phyloP scores from a whole-genome alignment of 2,888 invertebrate genomes.

The Rhodophaea formosa region DNA sequence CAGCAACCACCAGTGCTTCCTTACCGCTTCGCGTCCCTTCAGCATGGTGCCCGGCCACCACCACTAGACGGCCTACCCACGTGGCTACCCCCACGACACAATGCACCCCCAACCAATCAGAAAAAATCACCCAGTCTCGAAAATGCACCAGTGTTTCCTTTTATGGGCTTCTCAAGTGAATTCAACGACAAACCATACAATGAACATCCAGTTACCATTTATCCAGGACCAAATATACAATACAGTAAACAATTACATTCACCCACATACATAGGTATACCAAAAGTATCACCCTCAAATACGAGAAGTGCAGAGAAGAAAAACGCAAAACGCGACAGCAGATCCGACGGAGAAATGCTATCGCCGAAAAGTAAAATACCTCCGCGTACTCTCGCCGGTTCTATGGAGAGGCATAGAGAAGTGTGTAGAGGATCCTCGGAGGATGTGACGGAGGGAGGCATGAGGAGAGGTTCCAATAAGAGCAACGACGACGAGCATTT shows the following conservation, averaged over 20 bases:
- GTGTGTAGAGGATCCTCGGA: slow-evolving; percentile 85
- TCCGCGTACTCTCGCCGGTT: slow-evolving; percentile 86
- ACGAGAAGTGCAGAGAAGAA: slow-evolving; percentile 62
- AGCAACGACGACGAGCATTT: slow-evolving; percentile 82
- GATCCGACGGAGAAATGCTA: slow-evolving; percentile 69
- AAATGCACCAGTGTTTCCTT: slow-evolving; percentile 69
- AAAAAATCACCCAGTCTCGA: slow-evolving; percentile 71
- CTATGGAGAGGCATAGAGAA: slow-evolving; percentile 89
- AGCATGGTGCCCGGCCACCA: slow-evolving; percentile 80
- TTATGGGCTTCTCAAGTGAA: slow-evolving; percentile 76
- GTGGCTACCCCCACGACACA: slow-evolving; percentile 70
- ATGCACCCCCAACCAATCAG: slow-evolving; percentile 42
- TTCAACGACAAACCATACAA: slow-evolving; percentile 79
- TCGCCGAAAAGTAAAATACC: slow-evolving; percentile 81
- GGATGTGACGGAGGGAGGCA: slow-evolving; percentile 63
- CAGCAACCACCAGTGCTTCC: slow-evolving; percentile 83
- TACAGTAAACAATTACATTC: slow-evolving; percentile 63
- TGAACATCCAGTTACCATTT: slow-evolving; percentile 85
- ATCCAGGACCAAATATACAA: slow-evolving; percentile 79
- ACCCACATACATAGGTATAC: slow-evolving; percentile 66
- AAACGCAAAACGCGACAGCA: slow-evolving; percentile 60
- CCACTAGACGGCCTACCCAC: slow-evolving; percentile 51
- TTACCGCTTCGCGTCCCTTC: slow-evolving; percentile 85
- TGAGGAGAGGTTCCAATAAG: slow-evolving; percentile 57
- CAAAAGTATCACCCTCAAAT: slow-evolving; percentile 67